Percentiles rank a stretch among this genome's conserved stretches.
Evolutionary conservation across 2,888 invertebrate species (phyloP).

Genomic region (Cephonodes hylas): DNA sequence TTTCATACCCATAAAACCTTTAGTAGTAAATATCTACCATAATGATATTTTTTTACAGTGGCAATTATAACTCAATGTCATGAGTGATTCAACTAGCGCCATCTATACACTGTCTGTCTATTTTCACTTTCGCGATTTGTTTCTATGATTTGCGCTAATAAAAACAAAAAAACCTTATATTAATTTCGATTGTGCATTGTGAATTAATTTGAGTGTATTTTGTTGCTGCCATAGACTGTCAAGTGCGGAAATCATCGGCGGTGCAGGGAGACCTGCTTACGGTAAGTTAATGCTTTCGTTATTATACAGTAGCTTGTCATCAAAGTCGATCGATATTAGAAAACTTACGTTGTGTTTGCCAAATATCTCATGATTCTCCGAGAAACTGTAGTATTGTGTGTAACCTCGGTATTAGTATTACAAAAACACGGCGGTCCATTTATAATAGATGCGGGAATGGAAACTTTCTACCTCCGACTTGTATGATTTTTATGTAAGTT

Average conservation of each 20-base stretch:
- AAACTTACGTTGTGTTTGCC: constrained; percentile 47
- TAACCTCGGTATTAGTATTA: background rate
- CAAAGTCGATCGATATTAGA: constrained; percentile 71
- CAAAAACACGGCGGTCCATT: constrained; percentile 32
- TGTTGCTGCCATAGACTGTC: constrained; percentile 17
- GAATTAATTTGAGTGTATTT: constrained; percentile 30
- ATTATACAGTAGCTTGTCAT: constrained; percentile 27
- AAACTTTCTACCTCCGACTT: constrained; percentile 35
- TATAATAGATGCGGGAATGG: constrained; percentile 26
- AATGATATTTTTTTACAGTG: background rate
- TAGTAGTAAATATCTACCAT: background rate
- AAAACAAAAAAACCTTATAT: constrained; percentile 37
- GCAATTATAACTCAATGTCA: background rate
- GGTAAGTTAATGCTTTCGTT: constrained; percentile 13
- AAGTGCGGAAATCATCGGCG: constrained; percentile 17
- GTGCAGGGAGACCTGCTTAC: constrained; percentile 28
- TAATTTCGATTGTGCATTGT: constrained; percentile 28
- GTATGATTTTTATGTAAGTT: background rate
- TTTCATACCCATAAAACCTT: too few relatives aligned
- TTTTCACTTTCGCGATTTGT: constrained; percentile 36
- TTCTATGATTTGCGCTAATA: constrained; percentile 40
- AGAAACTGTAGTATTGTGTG: background rate
- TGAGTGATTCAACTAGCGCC: constrained; percentile 30
- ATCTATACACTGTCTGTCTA: constrained; percentile 23
- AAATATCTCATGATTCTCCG: background rate